Evolutionary conservation across 2,888 invertebrate species (phyloP).

Genomic region (Leptarthrus brevirostris): DNA sequence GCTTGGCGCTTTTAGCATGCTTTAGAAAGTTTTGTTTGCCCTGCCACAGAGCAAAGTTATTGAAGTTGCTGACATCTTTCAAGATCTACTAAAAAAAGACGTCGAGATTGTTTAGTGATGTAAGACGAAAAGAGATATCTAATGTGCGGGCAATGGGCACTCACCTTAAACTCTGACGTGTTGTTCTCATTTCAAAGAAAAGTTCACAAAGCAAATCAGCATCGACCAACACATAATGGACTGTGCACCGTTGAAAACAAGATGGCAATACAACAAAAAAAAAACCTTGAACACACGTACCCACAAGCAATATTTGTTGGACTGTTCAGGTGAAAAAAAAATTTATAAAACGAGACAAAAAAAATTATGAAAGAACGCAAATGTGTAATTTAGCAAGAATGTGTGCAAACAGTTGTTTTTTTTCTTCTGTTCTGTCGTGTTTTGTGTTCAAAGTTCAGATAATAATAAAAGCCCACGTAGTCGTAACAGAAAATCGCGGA

Average conservation of each 20-base stretch:
- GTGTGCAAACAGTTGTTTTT: background rate
- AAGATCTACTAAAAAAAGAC: too few relatives aligned
- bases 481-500: background rate
- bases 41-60: background rate
- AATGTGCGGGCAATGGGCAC: constrained; percentile 7
- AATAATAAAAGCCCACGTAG: background rate
- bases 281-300: background rate
- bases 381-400: background rate
- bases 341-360: too few relatives aligned
- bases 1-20: background rate
- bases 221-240: too few relatives aligned
- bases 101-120: too few relatives aligned
- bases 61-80: background rate
- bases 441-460: background rate
- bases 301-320: background rate
- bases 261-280: background rate
- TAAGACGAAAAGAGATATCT: background rate
- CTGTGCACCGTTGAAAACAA: background rate
- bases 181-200: constrained; percentile 35
- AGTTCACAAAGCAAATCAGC: background rate
- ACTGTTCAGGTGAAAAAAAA: background rate
- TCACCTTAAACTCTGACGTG: constrained; percentile 35
- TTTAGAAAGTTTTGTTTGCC: background rate
- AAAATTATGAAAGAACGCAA: background rate
- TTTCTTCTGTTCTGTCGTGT: background rate